Conservation (phyloP, 2,888 invertebrate species). For the Erebia ligea region DNA sequence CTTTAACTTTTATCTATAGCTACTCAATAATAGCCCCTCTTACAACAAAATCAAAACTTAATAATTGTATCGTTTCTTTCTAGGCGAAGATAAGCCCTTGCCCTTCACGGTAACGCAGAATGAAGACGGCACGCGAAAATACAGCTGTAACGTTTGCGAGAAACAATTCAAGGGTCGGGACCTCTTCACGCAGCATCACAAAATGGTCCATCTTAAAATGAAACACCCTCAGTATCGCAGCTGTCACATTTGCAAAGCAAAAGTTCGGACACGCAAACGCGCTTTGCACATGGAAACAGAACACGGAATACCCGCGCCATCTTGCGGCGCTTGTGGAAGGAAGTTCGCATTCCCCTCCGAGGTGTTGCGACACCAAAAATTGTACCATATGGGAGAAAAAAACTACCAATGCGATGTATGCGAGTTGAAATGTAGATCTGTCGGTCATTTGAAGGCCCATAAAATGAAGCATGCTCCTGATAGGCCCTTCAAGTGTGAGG, state of each 20-base stretch:
- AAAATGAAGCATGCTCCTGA: slow-evolving; percentile 48
- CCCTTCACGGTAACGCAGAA: slow-evolving; percentile 33
- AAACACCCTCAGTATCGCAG: slow-evolving; percentile 49
- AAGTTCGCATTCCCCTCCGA: slow-evolving; percentile 56
- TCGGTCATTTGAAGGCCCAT: slow-evolving; percentile 48
- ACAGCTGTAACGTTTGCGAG: slow-evolving; percentile 52
- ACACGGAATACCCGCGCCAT: slow-evolving; percentile 54
- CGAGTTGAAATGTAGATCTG: slow-evolving; percentile 65
- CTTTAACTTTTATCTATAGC: too few relatives aligned
- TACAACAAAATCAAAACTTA: background rate
- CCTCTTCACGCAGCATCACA: slow-evolving; percentile 56
- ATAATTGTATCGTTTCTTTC: slow-evolving; percentile 12
- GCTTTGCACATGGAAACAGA: slow-evolving; percentile 52
- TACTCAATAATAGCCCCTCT: too few relatives aligned
- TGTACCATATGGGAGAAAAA: background rate
- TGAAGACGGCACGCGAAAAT: slow-evolving; percentile 34
- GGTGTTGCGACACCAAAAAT: slow-evolving; percentile 43
- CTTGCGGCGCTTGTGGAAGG: slow-evolving; percentile 56
- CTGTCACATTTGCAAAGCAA: slow-evolving; percentile 56
- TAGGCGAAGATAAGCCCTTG: slow-evolving; percentile 17
- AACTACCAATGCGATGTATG: background rate
- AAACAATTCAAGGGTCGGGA: slow-evolving; percentile 51
- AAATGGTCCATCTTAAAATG: slow-evolving; percentile 55
- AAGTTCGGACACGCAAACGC: slow-evolving; percentile 50
- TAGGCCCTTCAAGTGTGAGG: slow-evolving; percentile 48